phyloP scores from a whole-genome alignment of 2,113 vertebrate species.

The Nothobranchius furzeri region DNA sequence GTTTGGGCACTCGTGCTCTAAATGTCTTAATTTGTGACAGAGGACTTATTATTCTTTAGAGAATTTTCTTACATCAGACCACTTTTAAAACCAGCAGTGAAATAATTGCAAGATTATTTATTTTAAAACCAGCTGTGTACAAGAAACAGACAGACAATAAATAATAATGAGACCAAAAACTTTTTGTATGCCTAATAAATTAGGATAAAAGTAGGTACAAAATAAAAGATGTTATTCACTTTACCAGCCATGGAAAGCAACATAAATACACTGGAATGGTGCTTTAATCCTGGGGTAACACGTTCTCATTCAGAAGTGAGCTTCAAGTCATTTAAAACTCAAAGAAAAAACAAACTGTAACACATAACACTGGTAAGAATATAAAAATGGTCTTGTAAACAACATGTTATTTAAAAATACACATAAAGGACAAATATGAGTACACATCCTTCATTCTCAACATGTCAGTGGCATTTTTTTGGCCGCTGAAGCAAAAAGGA shows the following conservation, averaged over 20 bases:
- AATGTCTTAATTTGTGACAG: no score
- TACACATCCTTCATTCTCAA: conserved; percentile 62
- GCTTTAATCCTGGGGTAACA: conserved; percentile 17
- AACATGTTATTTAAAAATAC: conserved; percentile 60
- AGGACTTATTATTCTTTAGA: no score
- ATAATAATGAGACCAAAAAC: conserved; percentile 69
- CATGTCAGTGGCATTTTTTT: conserved; percentile 65
- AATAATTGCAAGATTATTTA: conserved; percentile 73
- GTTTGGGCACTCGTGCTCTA: no score
- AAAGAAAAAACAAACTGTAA: background rate
- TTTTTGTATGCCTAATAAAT: conserved; percentile 49
- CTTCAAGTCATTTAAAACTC: background rate
- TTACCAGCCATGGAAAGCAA: conserved; percentile 38
- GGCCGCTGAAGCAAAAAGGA: conserved; percentile 61
- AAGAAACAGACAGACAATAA: conserved; percentile 76
- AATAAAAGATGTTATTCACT: conserved; percentile 25
- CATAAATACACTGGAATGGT: conserved; percentile 45
- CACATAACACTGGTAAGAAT: conserved; percentile 30
- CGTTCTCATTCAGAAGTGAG: conserved; percentile 16
- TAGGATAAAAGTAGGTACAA: conserved; percentile 33
- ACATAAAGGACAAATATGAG: conserved; percentile 62
- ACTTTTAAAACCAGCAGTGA: background rate
- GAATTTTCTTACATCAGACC: background rate
- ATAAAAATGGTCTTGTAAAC: conserved; percentile 51
- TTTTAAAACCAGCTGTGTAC: conserved; percentile 78